These are phyloP conservation scores for Gopherus flavomarginatus DNA, from an alignment of 2,113 vertebrate species.

Conservation along the genomic window DNA sequence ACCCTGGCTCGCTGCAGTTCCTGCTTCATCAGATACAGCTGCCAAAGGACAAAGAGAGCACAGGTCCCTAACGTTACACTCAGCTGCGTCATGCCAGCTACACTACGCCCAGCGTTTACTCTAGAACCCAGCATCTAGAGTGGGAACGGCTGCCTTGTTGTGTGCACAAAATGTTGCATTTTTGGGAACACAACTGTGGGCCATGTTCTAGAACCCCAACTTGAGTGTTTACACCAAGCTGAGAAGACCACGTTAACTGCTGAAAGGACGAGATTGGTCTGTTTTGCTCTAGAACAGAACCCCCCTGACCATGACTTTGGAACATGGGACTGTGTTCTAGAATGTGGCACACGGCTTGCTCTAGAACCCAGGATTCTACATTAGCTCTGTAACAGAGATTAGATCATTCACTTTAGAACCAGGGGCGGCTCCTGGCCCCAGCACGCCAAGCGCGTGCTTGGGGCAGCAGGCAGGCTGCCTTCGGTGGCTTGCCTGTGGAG, in stretches of 20 bases:
- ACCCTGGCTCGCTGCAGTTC: conserved; percentile 79
- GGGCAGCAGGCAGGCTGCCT: no score
- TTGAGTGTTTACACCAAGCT: background rate
- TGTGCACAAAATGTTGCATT: background rate
- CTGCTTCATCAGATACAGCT: conserved; percentile 86
- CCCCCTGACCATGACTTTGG: background rate
- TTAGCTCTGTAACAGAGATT: background rate
- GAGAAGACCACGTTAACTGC: no score
- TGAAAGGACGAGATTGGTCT: background rate
- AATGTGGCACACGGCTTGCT: background rate
- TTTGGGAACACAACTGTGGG: background rate
- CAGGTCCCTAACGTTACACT: background rate
- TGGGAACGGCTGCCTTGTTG: background rate
- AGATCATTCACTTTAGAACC: background rate
- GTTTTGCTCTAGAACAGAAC: background rate
- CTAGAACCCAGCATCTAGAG: background rate
- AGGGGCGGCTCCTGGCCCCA: no score
- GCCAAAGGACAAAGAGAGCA: background rate
- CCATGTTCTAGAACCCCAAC: background rate
- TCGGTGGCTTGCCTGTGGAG: no score
- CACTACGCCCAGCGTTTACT: background rate
- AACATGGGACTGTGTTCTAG: background rate
- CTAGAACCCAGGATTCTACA: background rate
- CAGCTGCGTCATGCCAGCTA: background rate
- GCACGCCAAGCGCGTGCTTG: no score